Base-by-base conservation (phyloP, 2,113 vertebrate species). In the Mormyrus iriodes region DNA sequence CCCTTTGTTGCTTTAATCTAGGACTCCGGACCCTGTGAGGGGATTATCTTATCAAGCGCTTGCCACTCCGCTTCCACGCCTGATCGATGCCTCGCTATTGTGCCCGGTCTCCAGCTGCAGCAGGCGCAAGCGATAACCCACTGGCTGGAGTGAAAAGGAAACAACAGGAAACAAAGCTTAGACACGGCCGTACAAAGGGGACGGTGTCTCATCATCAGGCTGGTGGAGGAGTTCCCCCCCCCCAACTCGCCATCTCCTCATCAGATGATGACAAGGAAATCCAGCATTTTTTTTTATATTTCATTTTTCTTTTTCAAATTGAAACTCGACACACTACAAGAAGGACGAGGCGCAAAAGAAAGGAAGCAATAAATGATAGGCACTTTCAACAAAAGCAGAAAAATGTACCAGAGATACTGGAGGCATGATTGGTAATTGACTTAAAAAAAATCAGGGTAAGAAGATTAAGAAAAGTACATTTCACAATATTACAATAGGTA, bases 31-130 rank as follows among this genome's bases (percentile, higher is more conserved):
- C 93, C 93, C 93, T 91, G 91, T 89, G 91, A 89, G 94, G 89
- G 93, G 95, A 95, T 95, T 96, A 95, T 90, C 94, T 96, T 95
- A 96, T 96, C 95, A 96, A 94, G 91, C 93, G 93, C 92, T 92
- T 93, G 90, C 92, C 91, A 92, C 93, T 94, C 52, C 88, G 89
- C 90, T 93, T 17, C 86, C 90, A 91, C 51, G 90, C 91, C 93
- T 94, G 94, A 96, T 95, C 95, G 93, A 95, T 96, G 93, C 90
- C 88, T 91, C 21, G 55, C 93, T 92, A 94, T 94, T 94, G 94
- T 93, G 93, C 90, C 92, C 42, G 88, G 90, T 92, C 93, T 90
- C 90, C 89, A 90, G 91, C 91, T 91, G 89, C 46, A 87, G 93
- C 94, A 94, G 95, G 94, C 93, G 94, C 94, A 94, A 93, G 93